Percentiles rank a stretch among this genome's conserved stretches.
phyloP scores from a whole-genome alignment of 2,888 invertebrate species.

The Scaptomyza cyrtandrae region DNA sequence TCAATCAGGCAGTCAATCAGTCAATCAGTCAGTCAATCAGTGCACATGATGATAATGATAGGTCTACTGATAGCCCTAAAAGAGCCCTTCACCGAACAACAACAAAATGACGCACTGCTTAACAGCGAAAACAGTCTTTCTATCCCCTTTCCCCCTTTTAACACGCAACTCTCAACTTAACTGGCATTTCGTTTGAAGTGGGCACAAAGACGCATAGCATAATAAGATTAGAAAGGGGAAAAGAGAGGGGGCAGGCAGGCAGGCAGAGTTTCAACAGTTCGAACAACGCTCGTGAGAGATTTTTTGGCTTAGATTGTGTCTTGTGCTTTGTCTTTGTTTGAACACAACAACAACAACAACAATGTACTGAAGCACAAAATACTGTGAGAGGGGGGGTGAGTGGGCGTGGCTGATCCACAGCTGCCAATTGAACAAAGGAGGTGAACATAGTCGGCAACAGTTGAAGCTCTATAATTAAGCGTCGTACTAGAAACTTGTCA shows the following conservation, averaged over 20 bases:
- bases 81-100: too few relatives aligned
- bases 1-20: too few relatives aligned
- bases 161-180: slow-evolving; percentile 5
- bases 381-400: neutral
- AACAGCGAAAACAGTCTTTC: too few relatives aligned
- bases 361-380: neutral
- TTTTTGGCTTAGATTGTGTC: slow-evolving; percentile 50
- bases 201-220: slow-evolving; percentile 63
- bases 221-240: slow-evolving; percentile 62
- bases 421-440: slow-evolving; percentile 34
- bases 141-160: too few relatives aligned
- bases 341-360: neutral
- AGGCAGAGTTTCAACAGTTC: too few relatives aligned
- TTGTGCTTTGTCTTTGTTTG: slow-evolving; percentile 47
- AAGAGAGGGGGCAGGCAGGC: neutral
- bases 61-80: too few relatives aligned
- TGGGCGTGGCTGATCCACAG: slow-evolving; percentile 53
- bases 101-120: too few relatives aligned
- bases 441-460: slow-evolving; percentile 58
- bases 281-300: slow-evolving; percentile 24
- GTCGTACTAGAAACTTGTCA: slow-evolving; percentile 13
- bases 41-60: too few relatives aligned
- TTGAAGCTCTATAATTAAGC: slow-evolving; percentile 67
- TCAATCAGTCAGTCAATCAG: too few relatives aligned
- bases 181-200: slow-evolving; percentile 67